Base-by-base conservation (phyloP, 2,797 vertebrate species). In the Hydrolagus colliei region DNA sequence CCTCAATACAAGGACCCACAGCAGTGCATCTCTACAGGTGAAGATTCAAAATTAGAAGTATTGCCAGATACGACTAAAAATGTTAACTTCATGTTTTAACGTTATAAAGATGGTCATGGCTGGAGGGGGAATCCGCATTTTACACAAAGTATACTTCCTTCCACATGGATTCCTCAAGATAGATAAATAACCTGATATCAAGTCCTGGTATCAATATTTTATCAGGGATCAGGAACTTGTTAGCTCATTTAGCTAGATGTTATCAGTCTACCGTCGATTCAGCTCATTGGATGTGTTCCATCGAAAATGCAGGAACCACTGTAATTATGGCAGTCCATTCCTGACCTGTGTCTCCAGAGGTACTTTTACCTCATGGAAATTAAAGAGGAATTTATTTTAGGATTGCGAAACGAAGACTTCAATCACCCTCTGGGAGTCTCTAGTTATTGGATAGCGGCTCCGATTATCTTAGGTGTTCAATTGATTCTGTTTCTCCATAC, bases 281-380 rank as follows among this genome's bases (percentile, higher is more conserved):
- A 84, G 79, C 63, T 20, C 32, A 3, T 52, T 9, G 1, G 65
- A 84, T 68, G 14, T 35, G 35, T 84, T 16, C 16, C 12, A n/a
- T 71, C 10, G 67, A 63, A 35, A 18, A 22, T 79, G 77, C 13
- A 14, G 6, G 22, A 67, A 20, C 68, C 32, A 6, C 16, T 9
- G 79, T 71, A 71, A 84, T 68, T 71, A 84, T 84, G n/a, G 27
- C 65, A 7, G 10, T 71, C 4, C 32, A 11, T 84, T 80, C 62
- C 32, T 84, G 79, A 41, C 79, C 65, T 68, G 27, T 27, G 65
- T 41, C 79, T 84, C 79, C 32, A 41, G 79, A 82, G 79, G 65
- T 68, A 67, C 27, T 10, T 84, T 84, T 84, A 84, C 79, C 65
- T 71, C 10, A 71, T 84, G 79, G 79, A 84, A 84, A 84, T 84